A percentile compares a stretch with the other conserved stretches of the same genome.
These are phyloP conservation scores for Taxidea taxus DNA, from an alignment of 2,113 vertebrate species.

Conservation along the genomic window DNA sequence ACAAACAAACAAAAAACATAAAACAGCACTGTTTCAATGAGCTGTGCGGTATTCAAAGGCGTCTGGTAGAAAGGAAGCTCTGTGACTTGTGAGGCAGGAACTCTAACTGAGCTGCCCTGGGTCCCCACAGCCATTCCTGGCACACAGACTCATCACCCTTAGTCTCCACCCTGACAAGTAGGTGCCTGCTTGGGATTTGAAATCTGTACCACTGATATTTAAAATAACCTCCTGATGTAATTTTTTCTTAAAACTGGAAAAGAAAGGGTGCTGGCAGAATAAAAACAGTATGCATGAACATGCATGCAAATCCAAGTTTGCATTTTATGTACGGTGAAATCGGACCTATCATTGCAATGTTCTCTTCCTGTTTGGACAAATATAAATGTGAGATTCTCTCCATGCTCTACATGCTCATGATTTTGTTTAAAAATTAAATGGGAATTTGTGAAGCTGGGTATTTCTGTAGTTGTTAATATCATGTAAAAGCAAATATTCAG, in stretches of 20 bases:
- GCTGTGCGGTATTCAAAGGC: not conserved
- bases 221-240: constrained; percentile 36
- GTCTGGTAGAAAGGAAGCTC: not conserved
- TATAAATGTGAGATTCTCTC: not conserved
- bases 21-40: not conserved
- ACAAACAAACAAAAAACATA: not conserved
- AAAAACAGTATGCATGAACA: not conserved
- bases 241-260: not conserved
- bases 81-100: not conserved
- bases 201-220: not conserved
- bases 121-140: not conserved
- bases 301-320: not conserved
- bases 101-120: no score
- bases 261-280: not conserved
- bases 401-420: not conserved
- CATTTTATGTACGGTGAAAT: constrained; percentile 1
- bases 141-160: not conserved
- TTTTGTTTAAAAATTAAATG: constrained; percentile 27
- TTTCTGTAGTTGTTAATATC: not conserved
- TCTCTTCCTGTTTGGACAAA: constrained; percentile 46
- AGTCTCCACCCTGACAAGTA: not conserved
- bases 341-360: not conserved
- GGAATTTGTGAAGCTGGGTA: not conserved
- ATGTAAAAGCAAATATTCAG: not conserved
- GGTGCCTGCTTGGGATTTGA: constrained; percentile 45